Percentiles rank a stretch among this genome's conserved stretches.
Conservation (phyloP, 2,888 invertebrate genomes). For the Orthosia gothica region DNA sequence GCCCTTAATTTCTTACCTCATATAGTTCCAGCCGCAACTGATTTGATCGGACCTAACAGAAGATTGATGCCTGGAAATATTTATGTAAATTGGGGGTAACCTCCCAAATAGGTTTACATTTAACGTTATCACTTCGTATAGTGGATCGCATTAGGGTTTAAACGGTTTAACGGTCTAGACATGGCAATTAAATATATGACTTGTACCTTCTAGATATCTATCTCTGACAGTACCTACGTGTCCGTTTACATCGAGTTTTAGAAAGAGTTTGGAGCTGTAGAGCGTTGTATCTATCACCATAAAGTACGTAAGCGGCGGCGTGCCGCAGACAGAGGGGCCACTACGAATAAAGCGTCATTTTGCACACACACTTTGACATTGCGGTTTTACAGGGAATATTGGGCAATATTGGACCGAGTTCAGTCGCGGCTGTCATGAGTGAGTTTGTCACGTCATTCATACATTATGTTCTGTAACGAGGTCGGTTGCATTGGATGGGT, state of each 20-base stretch:
- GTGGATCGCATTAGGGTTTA: slow-evolving; percentile 12
- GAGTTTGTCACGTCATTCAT: too few species aligned
- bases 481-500: too few species aligned
- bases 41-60: slow-evolving; percentile 37
- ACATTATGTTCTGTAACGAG: too few species aligned
- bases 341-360: too few species aligned
- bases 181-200: slow-evolving; percentile 9
- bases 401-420: too few species aligned
- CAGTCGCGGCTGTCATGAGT: too few species aligned
- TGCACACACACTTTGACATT: too few species aligned
- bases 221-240: not conserved
- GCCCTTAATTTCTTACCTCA: slow-evolving; percentile 29
- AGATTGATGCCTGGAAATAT: slow-evolving; percentile 46
- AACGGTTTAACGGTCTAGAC: slow-evolving; percentile 26
- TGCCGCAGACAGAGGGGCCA: too few species aligned
- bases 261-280: not conserved
- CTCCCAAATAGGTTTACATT: slow-evolving; percentile 36
- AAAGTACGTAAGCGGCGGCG: too few species aligned
- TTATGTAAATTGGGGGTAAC: slow-evolving; percentile 42
- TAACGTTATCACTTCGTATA: slow-evolving; percentile 17
- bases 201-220: not conserved
- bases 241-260: not conserved
- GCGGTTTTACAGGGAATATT: too few species aligned
- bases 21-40: slow-evolving; percentile 27
- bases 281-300: not conserved